These are phyloP conservation scores for Echinarachnius parma DNA, from an alignment of 53 echinoderm and acorn worm species.

Conservation along the genomic window DNA sequence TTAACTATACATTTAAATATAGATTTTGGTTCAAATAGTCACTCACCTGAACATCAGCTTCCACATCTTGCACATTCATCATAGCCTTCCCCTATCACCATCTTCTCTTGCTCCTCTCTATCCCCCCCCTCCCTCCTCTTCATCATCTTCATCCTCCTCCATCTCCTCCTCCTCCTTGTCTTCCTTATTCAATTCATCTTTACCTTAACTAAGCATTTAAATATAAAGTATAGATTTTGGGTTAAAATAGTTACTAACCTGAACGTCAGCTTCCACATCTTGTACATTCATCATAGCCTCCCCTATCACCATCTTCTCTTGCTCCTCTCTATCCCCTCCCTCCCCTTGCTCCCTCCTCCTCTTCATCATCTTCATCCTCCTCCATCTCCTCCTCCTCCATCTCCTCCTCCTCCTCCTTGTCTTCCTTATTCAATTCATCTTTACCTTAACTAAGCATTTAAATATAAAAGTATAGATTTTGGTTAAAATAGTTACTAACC, in stretches of 20 bases:
- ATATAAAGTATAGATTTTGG: no score
- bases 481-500: no score
- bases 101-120: constrained; percentile 18
- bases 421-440: constrained; percentile 17
- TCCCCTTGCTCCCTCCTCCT: constrained; percentile 15
- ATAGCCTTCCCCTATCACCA: not conserved
- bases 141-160: constrained; percentile 19
- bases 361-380: constrained; percentile 5
- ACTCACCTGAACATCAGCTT: constrained; percentile 43
- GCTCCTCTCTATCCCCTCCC: constrained; percentile 13
- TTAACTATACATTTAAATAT: no score
- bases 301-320: constrained; percentile 2
- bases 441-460: no score
- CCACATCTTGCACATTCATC: constrained; percentile 36
- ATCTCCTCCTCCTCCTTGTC: not conserved
- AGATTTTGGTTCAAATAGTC: no score
- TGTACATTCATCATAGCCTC: constrained; percentile 30
- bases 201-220: no score
- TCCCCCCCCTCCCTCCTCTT: not conserved
- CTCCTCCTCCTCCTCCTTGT: constrained; percentile 50
- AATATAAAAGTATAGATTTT: no score
- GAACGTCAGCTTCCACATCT: constrained; percentile 36
- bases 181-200: not conserved
- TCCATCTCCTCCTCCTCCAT: constrained; percentile 48
- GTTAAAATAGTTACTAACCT: constrained; percentile 32